Evolutionary conservation across 2,797 vertebrate genomes (phyloP).

Genomic region (Takifugu rubripes): DNA sequence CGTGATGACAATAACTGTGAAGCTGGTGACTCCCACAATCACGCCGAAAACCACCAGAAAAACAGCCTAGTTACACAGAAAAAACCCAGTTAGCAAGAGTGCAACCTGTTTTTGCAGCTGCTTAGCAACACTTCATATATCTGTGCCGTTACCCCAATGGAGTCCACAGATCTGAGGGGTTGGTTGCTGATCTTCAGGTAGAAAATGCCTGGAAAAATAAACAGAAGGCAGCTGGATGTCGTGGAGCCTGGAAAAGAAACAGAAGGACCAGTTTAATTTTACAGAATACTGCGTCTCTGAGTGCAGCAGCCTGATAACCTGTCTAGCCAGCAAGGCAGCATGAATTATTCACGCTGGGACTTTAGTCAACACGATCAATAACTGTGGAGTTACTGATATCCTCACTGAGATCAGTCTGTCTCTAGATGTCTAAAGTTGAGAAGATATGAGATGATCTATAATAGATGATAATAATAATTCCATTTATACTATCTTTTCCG

Average conservation of each 20-base stretch:
- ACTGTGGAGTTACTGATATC: constrained; percentile 22
- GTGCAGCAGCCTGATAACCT: constrained; percentile 26
- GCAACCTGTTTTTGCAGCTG: not conserved
- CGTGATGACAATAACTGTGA: constrained; percentile 80
- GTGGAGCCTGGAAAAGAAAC: constrained; percentile 80
- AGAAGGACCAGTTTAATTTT: not conserved
- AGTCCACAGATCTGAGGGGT: constrained; percentile 78
- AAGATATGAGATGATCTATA: too few species aligned
- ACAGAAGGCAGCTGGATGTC: constrained; percentile 89
- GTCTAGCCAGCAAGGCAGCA: constrained; percentile 25
- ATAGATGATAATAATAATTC: not conserved
- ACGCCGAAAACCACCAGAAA: constrained; percentile 79
- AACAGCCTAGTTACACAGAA: constrained; percentile 61
- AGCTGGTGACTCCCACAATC: constrained; percentile 83
- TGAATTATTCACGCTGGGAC: constrained; percentile 46
- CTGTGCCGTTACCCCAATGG: constrained; percentile 80
- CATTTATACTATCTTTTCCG: not conserved
- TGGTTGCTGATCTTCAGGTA: constrained; percentile 86
- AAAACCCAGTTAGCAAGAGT: constrained; percentile 3
- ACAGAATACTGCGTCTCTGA: constrained; percentile 7
- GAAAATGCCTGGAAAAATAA: constrained; percentile 91
- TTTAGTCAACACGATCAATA: constrained; percentile 39
- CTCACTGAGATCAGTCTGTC: constrained; percentile 14
- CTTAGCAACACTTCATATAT: not conserved
- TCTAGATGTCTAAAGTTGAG: constrained; percentile 9